These are phyloP conservation scores for Diadophis punctatus DNA, from an alignment of 2,113 vertebrate species.

Conservation along the genomic window DNA sequence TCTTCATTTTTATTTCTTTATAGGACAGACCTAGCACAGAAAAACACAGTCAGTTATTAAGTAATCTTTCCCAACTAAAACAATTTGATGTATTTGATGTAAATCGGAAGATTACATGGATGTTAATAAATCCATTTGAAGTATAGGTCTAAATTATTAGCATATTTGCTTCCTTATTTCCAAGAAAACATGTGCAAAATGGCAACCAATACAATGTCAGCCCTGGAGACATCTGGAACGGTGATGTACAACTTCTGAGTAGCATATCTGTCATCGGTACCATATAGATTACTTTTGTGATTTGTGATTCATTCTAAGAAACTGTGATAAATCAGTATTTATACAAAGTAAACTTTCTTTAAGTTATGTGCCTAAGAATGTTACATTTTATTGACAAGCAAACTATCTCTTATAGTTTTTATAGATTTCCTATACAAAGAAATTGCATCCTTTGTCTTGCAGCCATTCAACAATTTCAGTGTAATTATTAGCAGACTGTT, in stretches of 20 bases:
- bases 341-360: background rate
- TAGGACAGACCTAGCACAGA: background rate
- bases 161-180: background rate
- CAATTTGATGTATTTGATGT: background rate
- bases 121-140: background rate
- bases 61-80: background rate
- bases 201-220: no score
- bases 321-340: background rate
- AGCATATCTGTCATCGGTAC: background rate
- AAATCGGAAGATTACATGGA: background rate
- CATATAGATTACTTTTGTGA: background rate
- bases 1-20: background rate
- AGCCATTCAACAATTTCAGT: background rate
- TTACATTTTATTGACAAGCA: background rate
- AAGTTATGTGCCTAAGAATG: background rate
- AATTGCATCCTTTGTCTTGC: background rate
- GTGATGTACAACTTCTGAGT: background rate
- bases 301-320: background rate
- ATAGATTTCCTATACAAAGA: background rate
- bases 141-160: background rate
- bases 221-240: no score
- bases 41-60: background rate
- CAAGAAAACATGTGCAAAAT: background rate
- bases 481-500: background rate
- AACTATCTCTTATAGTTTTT: background rate